Evolutionary conservation across 2,888 invertebrate genomes (phyloP), one percentile per base, ranked within the genome.

Genomic region (Unio pictorum): DNA sequence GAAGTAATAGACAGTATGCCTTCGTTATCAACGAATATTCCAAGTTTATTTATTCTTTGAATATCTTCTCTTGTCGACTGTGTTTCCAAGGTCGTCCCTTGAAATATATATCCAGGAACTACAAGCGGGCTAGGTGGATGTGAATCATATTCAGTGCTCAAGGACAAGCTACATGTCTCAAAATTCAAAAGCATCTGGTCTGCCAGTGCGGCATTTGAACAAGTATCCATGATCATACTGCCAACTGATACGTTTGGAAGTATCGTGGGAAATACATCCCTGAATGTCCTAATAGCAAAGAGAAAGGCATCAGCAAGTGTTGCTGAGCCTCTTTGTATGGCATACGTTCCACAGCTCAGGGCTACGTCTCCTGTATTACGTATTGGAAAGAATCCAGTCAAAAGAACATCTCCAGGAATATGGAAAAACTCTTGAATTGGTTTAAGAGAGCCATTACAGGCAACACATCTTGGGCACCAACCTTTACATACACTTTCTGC

Each of bases 321-420:
- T 8, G 80, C 79, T 5, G 77, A 67, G 54, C 79, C 76, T 3
- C 57, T 34, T 3, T 75, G 62, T 18, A 73, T 68, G 11, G 69
- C 63, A 26, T 81, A 55, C 0, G 58, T 66, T 1, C 80, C 81
- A 68, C 86, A 86, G 11, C 64, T 62, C 26, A 75, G 75, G 2
- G 76, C 55, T 8, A 60, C 61, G 5, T 60, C 55, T 23, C 81
- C 81, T 34, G 66, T 63, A 8, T 63, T 34, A 34, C 80, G 79
- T 11, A 85, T 62, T 4, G 84, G 85, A 63, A 86, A 79, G 55
- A 85, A 45, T 8, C 82, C 84, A 8, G 79, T 75, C 3, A 86
- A 60, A 2, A 84, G 57, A 54, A 86, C 54, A 57, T 86, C 86
- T 3, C 85, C 85, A 11, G 80, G 78, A 0, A 74, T 66, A 67